phyloP scores from a whole-genome alignment of 2,888 invertebrate genomes.

The Ophion ventricosus region DNA sequence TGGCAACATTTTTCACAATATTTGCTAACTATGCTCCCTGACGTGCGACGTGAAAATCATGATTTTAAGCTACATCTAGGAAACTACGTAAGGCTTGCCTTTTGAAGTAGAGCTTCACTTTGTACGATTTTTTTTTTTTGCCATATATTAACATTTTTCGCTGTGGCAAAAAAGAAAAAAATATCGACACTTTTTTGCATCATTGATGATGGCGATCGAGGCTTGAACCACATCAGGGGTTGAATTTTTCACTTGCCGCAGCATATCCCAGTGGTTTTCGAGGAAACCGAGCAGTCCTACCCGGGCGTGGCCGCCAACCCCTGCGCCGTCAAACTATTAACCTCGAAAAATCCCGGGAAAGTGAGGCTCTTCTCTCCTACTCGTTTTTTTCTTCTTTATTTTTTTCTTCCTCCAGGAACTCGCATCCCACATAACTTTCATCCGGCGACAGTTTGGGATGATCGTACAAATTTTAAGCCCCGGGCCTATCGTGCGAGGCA shows the following conservation, averaged over 20 bases:
- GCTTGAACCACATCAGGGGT: slow-evolving; percentile 12
- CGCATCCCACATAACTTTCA: slow-evolving; percentile 30
- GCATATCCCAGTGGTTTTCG: slow-evolving; percentile 53
- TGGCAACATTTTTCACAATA: no score
- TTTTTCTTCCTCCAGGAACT: neutral
- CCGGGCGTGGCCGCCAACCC: slow-evolving; percentile 42
- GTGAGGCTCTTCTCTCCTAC: slow-evolving; percentile 11
- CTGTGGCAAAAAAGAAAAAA: no score
- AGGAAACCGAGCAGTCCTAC: neutral
- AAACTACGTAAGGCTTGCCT: no score
- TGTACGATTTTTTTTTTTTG: no score
- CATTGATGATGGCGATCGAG: slow-evolving; percentile 60
- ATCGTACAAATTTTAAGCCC: slow-evolving; percentile 21
- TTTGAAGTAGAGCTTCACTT: no score
- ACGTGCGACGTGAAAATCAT: no score
- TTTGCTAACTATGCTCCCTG: no score
- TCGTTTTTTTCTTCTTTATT: neutral
- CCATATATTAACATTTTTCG: no score
- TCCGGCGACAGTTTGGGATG: slow-evolving; percentile 26
- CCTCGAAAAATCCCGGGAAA: slow-evolving; percentile 25
- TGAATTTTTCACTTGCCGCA: slow-evolving; percentile 63
- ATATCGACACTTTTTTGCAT: no score
- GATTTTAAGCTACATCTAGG: no score
- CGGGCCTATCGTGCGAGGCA: neutral
- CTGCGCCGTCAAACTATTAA: slow-evolving; percentile 38